Evolutionary conservation across 2,888 invertebrate genomes (phyloP), one percentile per base, ranked within the genome.

Genomic region (Aquatica leii): DNA sequence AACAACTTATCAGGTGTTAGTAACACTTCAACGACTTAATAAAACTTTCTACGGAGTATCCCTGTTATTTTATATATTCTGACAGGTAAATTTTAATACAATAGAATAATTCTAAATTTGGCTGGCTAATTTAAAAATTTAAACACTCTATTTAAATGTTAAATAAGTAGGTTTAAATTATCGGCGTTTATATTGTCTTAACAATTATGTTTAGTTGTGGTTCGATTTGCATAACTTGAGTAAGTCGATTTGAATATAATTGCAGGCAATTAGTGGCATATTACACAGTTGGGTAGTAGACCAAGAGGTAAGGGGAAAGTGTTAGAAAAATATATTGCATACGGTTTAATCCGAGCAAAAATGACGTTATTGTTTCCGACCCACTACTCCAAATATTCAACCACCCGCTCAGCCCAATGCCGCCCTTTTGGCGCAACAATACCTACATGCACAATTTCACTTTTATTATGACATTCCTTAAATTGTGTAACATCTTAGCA

Each of bases 251-350:
- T 77, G 76, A 79, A 79, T 78, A 76, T 80, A 80, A 81, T 81
- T 79, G 77, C 76, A 75, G 76, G 76, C 77, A 79, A 80, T 80
- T 81, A 80, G 78, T 73, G 68, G 75, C 68, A 77, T 76, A 81
- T 81, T 81, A 80, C 78, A 80, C 80, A 80, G 77, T 79, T 81
- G 81, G 78, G 69, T 73, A 75, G 77, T 73, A 70, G 76, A 79
- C 75, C 79, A 76, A 66, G 69, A 68, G 72, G 69, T 43, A 69
- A 69, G 73, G 72, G 74, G 77, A 80, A 78, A 78, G 78, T 77
- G 78, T 71, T 74, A 78, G 51, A 62, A 57, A 43, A 77, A 75
- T 77, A 75, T 74, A 70, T 73, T 76, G 75, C 77, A 73, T 73
- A 75, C 73, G 70, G 73, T 65, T 69, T 71, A 71, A 73, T 71